A percentile compares a stretch with the other conserved stretches of the same genome.
phyloP scores from a whole-genome alignment of 2,888 invertebrate species.

The Biston betularia region DNA sequence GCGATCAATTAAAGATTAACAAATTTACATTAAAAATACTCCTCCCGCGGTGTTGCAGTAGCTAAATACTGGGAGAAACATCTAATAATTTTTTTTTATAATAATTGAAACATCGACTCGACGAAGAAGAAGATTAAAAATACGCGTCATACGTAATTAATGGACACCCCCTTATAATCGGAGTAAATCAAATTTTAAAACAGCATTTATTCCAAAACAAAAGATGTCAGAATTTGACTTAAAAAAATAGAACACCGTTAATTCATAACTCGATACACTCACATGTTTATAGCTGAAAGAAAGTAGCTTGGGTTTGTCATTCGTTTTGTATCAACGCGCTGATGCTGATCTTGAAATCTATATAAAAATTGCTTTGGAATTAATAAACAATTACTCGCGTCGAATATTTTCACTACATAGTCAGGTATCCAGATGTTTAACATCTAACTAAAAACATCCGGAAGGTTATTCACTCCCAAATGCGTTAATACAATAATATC shows the following conservation, averaged over 20 bases:
- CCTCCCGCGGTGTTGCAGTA: too few relatives aligned
- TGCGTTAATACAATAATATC: constrained; percentile 33
- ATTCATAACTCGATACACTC: not conserved
- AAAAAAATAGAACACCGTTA: not conserved
- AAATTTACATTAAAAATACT: too few relatives aligned
- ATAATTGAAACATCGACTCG: too few relatives aligned
- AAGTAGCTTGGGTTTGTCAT: not conserved
- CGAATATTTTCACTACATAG: constrained; percentile 6
- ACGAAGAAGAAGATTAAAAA: too few relatives aligned
- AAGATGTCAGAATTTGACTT: too few relatives aligned
- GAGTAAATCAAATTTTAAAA: too few relatives aligned
- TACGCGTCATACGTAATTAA: too few relatives aligned
- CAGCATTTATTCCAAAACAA: too few relatives aligned
- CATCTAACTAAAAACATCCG: constrained; percentile 27
- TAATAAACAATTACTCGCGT: not conserved
- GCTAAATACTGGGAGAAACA: too few relatives aligned
- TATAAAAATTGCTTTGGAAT: not conserved
- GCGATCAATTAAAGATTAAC: too few relatives aligned
- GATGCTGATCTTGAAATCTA: not conserved
- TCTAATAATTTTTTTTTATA: too few relatives aligned
- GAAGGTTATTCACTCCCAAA: constrained; percentile 40
- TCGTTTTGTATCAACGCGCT: not conserved
- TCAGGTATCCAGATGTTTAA: constrained; percentile 14
- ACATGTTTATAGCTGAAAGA: not conserved
- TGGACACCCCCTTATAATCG: not conserved